phyloP scores from a whole-genome alignment of 2,888 invertebrate species.

The Tiphia femorata region DNA sequence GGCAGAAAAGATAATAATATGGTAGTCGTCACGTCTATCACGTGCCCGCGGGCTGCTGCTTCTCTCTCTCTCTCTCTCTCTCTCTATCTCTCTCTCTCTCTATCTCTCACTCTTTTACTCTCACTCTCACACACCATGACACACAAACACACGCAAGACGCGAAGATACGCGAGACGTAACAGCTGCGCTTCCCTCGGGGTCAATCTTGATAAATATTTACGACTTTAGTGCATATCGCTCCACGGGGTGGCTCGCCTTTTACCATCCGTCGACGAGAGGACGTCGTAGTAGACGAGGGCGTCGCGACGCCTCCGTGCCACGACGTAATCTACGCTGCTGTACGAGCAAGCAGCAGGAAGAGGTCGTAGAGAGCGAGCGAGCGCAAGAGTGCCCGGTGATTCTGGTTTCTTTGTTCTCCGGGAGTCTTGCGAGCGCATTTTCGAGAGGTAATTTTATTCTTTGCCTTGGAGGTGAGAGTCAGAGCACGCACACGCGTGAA shows the following conservation, averaged over 20 bases:
- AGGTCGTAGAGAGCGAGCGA: too few relatives aligned
- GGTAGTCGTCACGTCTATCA: too few relatives aligned
- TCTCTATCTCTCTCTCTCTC: slow-evolving; percentile 8
- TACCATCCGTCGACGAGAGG: neutral
- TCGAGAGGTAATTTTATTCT: too few relatives aligned
- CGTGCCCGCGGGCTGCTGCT: slow-evolving; percentile 1
- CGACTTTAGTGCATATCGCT: slow-evolving; percentile 40
- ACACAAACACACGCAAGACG: too few relatives aligned
- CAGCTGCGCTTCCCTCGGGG: slow-evolving; percentile 42
- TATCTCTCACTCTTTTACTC: neutral
- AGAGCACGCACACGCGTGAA: too few relatives aligned
- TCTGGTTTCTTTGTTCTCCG: too few relatives aligned
- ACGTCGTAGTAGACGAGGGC: slow-evolving; percentile 17
- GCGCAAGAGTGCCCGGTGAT: neutral
- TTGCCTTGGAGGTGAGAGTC: too few relatives aligned
- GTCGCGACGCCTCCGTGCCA: slow-evolving; percentile 20
- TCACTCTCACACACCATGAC: neutral
- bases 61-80: slow-evolving; percentile 13
- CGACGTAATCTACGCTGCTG: slow-evolving; percentile 25
- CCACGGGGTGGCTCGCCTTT: slow-evolving; percentile 7
- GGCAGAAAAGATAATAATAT: too few relatives aligned
- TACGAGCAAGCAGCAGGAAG: slow-evolving; percentile 15
- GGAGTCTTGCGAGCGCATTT: too few relatives aligned
- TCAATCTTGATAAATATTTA: slow-evolving; percentile 62
- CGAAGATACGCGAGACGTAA: too few relatives aligned